A percentile compares a stretch with the other conserved stretches of the same genome.
Conservation (phyloP, 2,888 invertebrate species). For the Pemphredon lugubris region DNA sequence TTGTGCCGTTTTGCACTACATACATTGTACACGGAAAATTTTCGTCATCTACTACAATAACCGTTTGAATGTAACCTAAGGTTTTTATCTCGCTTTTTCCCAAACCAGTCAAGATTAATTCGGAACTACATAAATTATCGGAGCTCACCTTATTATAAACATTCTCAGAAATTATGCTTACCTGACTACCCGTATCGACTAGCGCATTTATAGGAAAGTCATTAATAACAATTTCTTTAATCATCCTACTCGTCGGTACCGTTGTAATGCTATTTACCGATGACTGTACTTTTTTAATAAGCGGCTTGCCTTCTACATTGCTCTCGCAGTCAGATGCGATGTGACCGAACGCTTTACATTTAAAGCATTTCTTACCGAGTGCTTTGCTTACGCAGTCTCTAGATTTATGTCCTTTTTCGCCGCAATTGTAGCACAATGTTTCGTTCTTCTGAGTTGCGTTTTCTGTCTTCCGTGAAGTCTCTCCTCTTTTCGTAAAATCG, state of each 20-base stretch:
- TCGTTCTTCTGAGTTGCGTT: not conserved
- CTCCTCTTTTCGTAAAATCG: too few relatives aligned
- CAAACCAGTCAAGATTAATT: slow-evolving; percentile 8
- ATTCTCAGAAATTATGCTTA: slow-evolving; percentile 17
- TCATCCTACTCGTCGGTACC: not conserved
- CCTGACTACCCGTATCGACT: slow-evolving; percentile 16
- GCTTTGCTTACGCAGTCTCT: slow-evolving; percentile 14
- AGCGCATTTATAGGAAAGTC: not conserved
- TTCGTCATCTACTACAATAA: not conserved
- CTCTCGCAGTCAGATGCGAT: slow-evolving; percentile 29
- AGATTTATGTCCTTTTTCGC: slow-evolving; percentile 1
- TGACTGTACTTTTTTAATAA: not conserved
- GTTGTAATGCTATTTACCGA: slow-evolving; percentile 2
- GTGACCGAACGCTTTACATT: slow-evolving; percentile 66
- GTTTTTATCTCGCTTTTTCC: slow-evolving; percentile 5
- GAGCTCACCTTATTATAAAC: not conserved
- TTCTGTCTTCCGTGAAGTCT: too few relatives aligned
- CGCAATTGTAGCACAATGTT: slow-evolving; percentile 9
- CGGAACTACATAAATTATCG: not conserved
- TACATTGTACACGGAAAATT: slow-evolving; percentile 1
- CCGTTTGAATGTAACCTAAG: slow-evolving; percentile 5
- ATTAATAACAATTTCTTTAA: slow-evolving; percentile 1
- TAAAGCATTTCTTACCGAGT: slow-evolving; percentile 67
- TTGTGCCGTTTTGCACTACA: not conserved
- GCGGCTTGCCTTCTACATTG: not conserved